Evolutionary conservation across 2,113 vertebrate genomes (phyloP).

Genomic region (Percopsis transmontana): DNA sequence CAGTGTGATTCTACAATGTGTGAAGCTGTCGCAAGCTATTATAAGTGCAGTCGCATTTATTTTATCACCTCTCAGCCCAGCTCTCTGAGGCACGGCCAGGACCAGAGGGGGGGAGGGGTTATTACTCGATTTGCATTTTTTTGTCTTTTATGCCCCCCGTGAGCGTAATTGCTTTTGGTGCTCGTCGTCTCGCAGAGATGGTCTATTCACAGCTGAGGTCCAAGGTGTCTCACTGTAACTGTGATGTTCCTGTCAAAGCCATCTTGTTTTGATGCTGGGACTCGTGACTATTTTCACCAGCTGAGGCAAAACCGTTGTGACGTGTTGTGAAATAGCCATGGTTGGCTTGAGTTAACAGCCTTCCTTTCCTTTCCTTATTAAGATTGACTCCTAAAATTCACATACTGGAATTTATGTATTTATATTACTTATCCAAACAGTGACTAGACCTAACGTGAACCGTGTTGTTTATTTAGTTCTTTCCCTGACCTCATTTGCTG

Average conservation of each 20-base stretch:
- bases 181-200: slow-evolving; percentile 40
- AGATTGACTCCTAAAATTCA: neutral
- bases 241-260: slow-evolving; percentile 53
- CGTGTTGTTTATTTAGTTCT: slow-evolving; percentile 1
- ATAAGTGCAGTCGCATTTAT: slow-evolving; percentile 65
- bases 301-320: slow-evolving; percentile 30
- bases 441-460: neutral
- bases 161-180: slow-evolving; percentile 59
- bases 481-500: slow-evolving; percentile 22
- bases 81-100: slow-evolving; percentile 45
- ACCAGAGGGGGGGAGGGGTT: slow-evolving; percentile 46
- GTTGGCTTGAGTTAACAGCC: slow-evolving; percentile 15
- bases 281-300: slow-evolving; percentile 24
- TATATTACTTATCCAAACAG: slow-evolving; percentile 17
- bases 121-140: slow-evolving; percentile 63
- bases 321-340: slow-evolving; percentile 27
- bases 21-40: slow-evolving; percentile 68
- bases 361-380: neutral
- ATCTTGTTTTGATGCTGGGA: slow-evolving; percentile 19
- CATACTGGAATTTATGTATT: slow-evolving; percentile 25
- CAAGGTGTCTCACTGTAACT: slow-evolving; percentile 53
- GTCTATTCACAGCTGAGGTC: slow-evolving; percentile 47
- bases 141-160: slow-evolving; percentile 52
- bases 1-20: slow-evolving; percentile 68
- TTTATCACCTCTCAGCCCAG: slow-evolving; percentile 70